Evolutionary conservation across 2,113 vertebrate species (phyloP).

Genomic region (Ginglymostoma cirratum): DNA sequence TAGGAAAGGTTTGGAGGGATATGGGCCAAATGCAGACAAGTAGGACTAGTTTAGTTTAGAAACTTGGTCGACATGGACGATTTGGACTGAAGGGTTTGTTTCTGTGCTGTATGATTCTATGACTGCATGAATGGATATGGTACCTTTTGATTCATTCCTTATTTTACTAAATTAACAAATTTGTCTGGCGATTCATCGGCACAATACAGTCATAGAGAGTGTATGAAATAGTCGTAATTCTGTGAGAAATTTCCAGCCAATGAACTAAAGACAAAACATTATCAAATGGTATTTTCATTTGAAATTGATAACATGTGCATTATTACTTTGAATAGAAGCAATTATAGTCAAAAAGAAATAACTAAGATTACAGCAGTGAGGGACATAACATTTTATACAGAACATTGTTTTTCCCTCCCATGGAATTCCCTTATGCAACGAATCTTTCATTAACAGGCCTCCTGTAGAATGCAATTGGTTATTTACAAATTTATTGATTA

Average conservation of each 20-base stretch:
- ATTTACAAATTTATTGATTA: neutral
- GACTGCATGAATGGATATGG: neutral
- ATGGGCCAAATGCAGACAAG: too few relatives aligned
- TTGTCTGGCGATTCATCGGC: neutral
- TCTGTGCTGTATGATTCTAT: too few relatives aligned
- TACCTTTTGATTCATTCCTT: neutral
- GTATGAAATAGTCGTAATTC: neutral
- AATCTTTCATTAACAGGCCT: neutral
- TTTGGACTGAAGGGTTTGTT: too few relatives aligned
- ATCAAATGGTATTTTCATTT: neutral
- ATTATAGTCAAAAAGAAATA: neutral
- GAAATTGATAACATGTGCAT: neutral
- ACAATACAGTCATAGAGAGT: neutral
- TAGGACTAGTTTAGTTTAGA: too few relatives aligned
- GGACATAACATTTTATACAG: neutral
- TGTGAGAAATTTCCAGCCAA: neutral
- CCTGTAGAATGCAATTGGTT: neutral
- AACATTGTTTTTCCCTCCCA: neutral
- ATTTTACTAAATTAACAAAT: neutral
- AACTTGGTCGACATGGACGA: too few relatives aligned
- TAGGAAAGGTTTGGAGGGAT: too few relatives aligned
- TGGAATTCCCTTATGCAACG: neutral
- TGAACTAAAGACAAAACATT: neutral
- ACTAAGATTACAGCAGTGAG: neutral
- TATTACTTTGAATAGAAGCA: neutral